Percentiles rank a stretch among this genome's conserved stretches.
Conservation (phyloP, 2,113 vertebrate species). For the Rhagologus leucostigma region DNA sequence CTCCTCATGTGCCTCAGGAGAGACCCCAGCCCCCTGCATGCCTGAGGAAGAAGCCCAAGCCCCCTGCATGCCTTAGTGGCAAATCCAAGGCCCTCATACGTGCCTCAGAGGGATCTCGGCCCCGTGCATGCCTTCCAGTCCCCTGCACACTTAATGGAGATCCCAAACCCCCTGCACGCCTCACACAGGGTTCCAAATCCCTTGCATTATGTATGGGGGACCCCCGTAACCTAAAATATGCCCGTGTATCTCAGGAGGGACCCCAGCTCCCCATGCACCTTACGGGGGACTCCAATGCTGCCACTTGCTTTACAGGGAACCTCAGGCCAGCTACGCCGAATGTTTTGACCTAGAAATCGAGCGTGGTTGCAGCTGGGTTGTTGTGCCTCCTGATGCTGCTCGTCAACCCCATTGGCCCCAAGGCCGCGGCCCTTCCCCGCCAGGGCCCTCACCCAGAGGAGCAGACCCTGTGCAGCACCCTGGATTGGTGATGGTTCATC, state of each 20-base stretch:
- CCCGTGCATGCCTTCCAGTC: not conserved
- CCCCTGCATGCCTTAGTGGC: not conserved
- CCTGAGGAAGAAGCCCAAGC: not conserved
- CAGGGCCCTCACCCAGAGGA: too few relatives aligned
- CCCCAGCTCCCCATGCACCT: fast-evolving
- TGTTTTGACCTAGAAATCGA: not conserved
- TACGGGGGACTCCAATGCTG: not conserved
- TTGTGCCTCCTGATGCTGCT: not conserved
- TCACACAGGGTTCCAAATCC: not conserved
- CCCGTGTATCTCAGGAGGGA: not conserved
- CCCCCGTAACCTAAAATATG: not conserved
- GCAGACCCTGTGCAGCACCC: not conserved
- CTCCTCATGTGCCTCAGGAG: not conserved
- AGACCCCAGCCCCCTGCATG: not conserved
- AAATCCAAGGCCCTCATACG: not conserved
- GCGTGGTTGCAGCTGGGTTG: not conserved
- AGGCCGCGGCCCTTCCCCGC: fast-evolving
- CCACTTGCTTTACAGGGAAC: fast-evolving
- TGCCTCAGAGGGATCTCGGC: not conserved
- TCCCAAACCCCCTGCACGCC: not conserved
- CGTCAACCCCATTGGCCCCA: too few relatives aligned
- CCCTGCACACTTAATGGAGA: not conserved
- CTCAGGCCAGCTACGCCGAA: fast-evolving
- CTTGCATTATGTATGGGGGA: not conserved
- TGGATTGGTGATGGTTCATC: not conserved